Evolutionary conservation across 2,888 invertebrate genomes (phyloP).

Genomic region (Pyrrhopygopsis socrates): DNA sequence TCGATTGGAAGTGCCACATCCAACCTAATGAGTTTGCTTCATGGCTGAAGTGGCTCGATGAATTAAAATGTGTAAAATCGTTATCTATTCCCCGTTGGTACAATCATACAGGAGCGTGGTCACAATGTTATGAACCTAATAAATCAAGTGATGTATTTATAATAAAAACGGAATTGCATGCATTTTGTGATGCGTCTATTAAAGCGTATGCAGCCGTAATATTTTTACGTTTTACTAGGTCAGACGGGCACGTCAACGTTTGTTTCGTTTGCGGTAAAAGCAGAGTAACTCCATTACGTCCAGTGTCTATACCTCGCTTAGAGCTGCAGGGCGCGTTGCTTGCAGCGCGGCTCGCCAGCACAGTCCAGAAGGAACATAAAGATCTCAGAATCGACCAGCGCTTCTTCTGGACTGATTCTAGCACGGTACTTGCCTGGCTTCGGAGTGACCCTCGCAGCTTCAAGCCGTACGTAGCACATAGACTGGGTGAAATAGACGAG

Average conservation of each 20-base stretch:
- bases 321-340: conserved; percentile 36
- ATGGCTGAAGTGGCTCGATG: conserved; percentile 46
- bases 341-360: conserved; percentile 21
- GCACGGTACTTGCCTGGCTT: conserved; percentile 37
- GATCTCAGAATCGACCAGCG: conserved; percentile 10
- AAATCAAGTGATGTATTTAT: not conserved
- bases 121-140: not conserved
- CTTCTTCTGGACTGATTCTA: conserved; percentile 48
- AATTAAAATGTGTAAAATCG: conserved; percentile 20
- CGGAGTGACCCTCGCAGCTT: conserved; percentile 36
- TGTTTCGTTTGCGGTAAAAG: conserved; percentile 68
- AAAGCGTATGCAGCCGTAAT: conserved; percentile 82
- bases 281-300: conserved; percentile 67
- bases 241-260: conserved; percentile 55
- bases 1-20: conserved; percentile 68
- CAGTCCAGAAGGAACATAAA: conserved; percentile 26
- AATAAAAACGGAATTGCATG: conserved; percentile 67
- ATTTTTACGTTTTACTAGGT: conserved; percentile 70
- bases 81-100: conserved; percentile 60
- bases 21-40: conserved; percentile 26
- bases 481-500: conserved; percentile 48
- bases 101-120: conserved; percentile 40
- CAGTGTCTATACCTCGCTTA: conserved; percentile 48
- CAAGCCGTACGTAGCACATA: conserved; percentile 44
- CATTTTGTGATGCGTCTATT: conserved; percentile 84